These are phyloP conservation scores for Biston betularia DNA, from an alignment of 2,888 invertebrate genomes.

Conservation along the genomic window DNA sequence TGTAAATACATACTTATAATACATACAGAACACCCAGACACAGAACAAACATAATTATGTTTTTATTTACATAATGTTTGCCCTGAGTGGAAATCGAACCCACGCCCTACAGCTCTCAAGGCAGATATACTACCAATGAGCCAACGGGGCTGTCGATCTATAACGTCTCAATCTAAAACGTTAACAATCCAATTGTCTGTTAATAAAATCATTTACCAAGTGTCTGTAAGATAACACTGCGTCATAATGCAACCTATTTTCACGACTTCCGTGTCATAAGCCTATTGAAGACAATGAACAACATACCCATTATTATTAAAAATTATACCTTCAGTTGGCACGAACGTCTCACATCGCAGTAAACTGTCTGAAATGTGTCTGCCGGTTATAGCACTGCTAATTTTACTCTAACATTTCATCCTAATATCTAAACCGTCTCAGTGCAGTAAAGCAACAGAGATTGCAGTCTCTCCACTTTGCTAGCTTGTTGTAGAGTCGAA, in stretches of 20 bases:
- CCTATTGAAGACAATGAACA: conserved; percentile 59
- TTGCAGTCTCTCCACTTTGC: conserved; percentile 6
- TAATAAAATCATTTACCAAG: conserved; percentile 16
- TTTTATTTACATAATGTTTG: too few species aligned
- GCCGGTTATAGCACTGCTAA: conserved; percentile 70
- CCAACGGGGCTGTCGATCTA: too few species aligned
- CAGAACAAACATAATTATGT: too few species aligned
- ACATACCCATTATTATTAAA: conserved; percentile 58
- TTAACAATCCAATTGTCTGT: conserved; percentile 13
- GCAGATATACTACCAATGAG: too few species aligned
- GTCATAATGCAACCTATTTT: conserved; percentile 55
- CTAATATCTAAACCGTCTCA: conserved; percentile 56
- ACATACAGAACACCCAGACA: too few species aligned
- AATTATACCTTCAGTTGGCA: conserved; percentile 51
- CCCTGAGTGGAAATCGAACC: too few species aligned
- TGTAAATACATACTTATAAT: too few species aligned
- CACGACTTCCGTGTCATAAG: conserved; percentile 60
- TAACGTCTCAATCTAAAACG: background rate
- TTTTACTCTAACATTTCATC: conserved; percentile 64
- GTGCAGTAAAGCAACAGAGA: background rate
- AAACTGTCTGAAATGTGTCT: conserved; percentile 68
- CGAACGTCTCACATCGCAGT: conserved; percentile 56
- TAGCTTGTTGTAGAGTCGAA: conserved; percentile 15
- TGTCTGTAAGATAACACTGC: conserved; percentile 34
- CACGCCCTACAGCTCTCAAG: too few species aligned